Percentiles rank a stretch among this genome's conserved stretches.
Conservation (phyloP, 2,888 invertebrate genomes). For the Selenia dentaria region DNA sequence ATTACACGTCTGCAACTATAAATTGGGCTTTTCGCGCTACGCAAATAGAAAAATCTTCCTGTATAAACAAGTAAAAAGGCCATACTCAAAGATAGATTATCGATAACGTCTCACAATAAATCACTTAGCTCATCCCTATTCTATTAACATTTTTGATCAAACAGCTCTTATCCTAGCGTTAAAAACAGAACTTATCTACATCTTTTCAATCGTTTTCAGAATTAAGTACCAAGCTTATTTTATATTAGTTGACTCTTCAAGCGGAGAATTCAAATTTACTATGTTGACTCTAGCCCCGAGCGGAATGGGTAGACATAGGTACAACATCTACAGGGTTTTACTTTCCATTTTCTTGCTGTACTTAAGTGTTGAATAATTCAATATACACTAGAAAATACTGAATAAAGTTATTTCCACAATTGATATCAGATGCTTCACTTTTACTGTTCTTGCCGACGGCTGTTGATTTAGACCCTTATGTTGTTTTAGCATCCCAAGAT, state of each 20-base stretch:
- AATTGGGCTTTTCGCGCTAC: conserved; percentile 30
- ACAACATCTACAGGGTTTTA: neutral
- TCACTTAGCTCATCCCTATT: too few species aligned
- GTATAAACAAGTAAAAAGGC: conserved; percentile 17
- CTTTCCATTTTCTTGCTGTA: too few species aligned
- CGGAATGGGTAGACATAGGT: conserved; percentile 15
- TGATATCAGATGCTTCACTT: too few species aligned
- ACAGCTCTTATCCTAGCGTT: conserved; percentile 11
- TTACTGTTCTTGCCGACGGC: too few species aligned
- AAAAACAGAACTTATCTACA: conserved; percentile 11
- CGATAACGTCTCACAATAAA: conserved; percentile 15
- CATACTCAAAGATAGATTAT: conserved; percentile 1
- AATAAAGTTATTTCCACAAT: too few species aligned
- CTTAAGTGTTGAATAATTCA: too few species aligned
- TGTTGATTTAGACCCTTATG: too few species aligned
- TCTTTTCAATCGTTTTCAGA: conserved; percentile 15
- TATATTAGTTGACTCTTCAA: conserved; percentile 19
- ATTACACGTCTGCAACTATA: conserved; percentile 41
- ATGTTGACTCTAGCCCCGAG: conserved; percentile 13
- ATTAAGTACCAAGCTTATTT: conserved; percentile 7
- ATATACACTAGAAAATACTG: too few species aligned
- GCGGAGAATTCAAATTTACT: conserved; percentile 21
- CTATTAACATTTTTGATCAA: conserved; percentile 14
- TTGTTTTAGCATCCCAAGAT: conserved; percentile 3
- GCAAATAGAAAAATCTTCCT: conserved; percentile 22